Evolutionary conservation across 2,888 invertebrate genomes (phyloP), one percentile per base, ranked within the genome.

Genomic region (Drosophila hamatofila): DNA sequence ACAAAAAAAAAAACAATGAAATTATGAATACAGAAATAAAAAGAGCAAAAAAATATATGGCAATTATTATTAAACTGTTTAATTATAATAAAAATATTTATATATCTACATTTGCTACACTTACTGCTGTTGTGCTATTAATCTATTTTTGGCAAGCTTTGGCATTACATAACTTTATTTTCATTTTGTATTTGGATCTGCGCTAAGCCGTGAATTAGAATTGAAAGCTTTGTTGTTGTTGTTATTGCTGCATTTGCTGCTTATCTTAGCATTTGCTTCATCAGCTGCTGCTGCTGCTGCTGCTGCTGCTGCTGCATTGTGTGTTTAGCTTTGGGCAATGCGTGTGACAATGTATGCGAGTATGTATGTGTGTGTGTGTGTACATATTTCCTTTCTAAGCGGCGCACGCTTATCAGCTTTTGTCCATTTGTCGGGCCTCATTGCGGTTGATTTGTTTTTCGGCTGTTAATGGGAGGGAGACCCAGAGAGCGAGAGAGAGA

Each of bases 321-420:
- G 27, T 48, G n/a, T 49, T 33, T 42, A 66, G 61, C 66, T 75
- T 61, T 55, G 21, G 62, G 57, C 56, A 48, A 11, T 35, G 30
- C 21, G 14, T 51, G n/a, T 23, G 33, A 4, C 27, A 23, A 5
- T 33, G 35, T 27, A 5, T 61, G n/a, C 23, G 18, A 35, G 2
- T 52, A 9, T 23, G 44, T 21, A 8, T 51, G 11, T 18, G 23
- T 35, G 6, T 35, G 30, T 25, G 4, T 60, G 18, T 39, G 44
- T 64, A 46, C 33, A 25, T 44, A 44, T 65, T 76, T 77, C 60
- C 44, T 72, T 65, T 48, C 48, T 54, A 75, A 70, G 65, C 75
- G 64, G 60, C 69, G 30, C 73, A 14, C 58, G 64, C 63, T 72
- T 76, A 76, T 76, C 78, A 73, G 78, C 63, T 48, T 56, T 71